These are phyloP conservation scores for Mormyrops boulengeri DNA, from an alignment of 2,797 vertebrate species.

Conservation along the genomic window DNA sequence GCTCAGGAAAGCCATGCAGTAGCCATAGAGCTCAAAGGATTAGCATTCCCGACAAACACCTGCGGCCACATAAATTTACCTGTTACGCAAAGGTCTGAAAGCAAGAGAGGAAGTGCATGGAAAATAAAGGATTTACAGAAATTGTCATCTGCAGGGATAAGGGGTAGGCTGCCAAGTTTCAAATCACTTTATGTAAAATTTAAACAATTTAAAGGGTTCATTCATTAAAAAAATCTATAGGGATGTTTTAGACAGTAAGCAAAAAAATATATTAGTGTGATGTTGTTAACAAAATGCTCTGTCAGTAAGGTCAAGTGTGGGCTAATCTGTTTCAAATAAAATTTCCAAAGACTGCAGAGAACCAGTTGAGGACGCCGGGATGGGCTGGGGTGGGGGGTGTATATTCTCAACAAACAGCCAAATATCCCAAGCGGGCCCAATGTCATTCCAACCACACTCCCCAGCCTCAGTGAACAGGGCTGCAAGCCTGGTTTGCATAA, in stretches of 20 bases:
- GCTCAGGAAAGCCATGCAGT: background rate
- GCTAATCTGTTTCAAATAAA: constrained; percentile 23
- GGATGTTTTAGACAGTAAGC: background rate
- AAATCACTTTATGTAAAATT: background rate
- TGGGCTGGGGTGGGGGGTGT: background rate
- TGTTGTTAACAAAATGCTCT: background rate
- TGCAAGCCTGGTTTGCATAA: background rate
- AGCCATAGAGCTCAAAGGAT: background rate
- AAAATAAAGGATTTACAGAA: background rate
- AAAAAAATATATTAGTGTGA: background rate
- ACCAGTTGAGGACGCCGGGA: background rate
- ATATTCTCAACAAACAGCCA: background rate
- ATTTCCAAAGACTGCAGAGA: constrained; percentile 18
- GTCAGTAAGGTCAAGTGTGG: background rate
- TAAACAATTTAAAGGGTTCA: background rate
- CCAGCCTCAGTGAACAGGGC: background rate
- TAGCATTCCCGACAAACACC: background rate
- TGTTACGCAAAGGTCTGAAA: background rate
- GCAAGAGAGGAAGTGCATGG: background rate
- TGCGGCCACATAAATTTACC: background rate
- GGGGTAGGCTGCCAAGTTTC: background rate
- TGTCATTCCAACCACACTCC: background rate
- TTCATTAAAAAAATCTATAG: background rate
- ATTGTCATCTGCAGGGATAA: background rate
- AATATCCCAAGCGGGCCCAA: background rate